Conservation (phyloP, 2,888 invertebrate species). For the Polyommatus icarus region DNA sequence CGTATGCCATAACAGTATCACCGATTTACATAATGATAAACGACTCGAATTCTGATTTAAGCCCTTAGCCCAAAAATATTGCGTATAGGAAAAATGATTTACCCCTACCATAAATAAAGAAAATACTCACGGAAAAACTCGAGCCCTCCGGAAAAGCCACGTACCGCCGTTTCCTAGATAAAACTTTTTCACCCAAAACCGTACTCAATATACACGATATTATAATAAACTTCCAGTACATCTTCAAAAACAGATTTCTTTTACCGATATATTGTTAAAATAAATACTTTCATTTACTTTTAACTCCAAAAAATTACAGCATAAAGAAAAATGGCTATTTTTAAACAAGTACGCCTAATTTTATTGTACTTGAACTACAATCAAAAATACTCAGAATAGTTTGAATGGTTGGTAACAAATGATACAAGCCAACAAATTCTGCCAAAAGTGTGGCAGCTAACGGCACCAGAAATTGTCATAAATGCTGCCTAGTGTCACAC, state of each 20-base stretch:
- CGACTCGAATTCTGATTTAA: not conserved
- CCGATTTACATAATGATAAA: not conserved
- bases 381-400: not conserved
- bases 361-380: not conserved
- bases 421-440: not conserved
- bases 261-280: not conserved
- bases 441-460: slow-evolving; percentile 36
- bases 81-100: not conserved
- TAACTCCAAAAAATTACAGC: too few relatives aligned
- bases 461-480: slow-evolving; percentile 40
- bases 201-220: slow-evolving; percentile 40
- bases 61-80: not conserved
- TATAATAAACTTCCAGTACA: slow-evolving; percentile 36
- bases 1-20: too few relatives aligned
- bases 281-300: too few relatives aligned
- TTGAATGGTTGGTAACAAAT: not conserved
- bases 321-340: too few relatives aligned
- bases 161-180: slow-evolving; percentile 82
- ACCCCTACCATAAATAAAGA: slow-evolving; percentile 32
- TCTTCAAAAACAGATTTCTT: not conserved
- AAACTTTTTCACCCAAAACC: slow-evolving; percentile 54
- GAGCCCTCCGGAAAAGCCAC: slow-evolving; percentile 86
- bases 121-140: slow-evolving; percentile 82
- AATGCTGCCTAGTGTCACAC: slow-evolving; percentile 21
- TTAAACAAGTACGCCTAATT: not conserved